Evolutionary conservation across 2,113 vertebrate species (phyloP).

Genomic region (Stegostoma tigrinum): DNA sequence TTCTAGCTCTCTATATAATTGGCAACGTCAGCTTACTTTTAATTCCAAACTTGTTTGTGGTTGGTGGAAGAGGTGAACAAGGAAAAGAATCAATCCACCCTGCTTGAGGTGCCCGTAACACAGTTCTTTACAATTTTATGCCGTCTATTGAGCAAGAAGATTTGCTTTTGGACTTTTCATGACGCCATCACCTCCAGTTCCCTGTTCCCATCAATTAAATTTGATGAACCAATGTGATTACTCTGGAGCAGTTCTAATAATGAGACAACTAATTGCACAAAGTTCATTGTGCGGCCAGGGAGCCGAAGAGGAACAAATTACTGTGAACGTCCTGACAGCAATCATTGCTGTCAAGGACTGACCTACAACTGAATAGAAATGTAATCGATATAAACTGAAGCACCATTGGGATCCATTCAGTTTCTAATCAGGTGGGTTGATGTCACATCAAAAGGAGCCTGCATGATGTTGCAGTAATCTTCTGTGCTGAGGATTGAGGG

Average conservation of each 20-base stretch:
- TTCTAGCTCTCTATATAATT: no score
- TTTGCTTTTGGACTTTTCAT: neutral
- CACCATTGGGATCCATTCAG: neutral
- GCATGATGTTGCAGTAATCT: neutral
- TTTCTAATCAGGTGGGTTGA: neutral
- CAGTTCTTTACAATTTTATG: neutral
- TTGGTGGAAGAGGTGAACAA: no score
- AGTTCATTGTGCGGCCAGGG: neutral
- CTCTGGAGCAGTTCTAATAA: neutral
- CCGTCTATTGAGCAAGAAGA: neutral
- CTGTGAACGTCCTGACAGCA: neutral
- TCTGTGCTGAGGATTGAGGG: neutral
- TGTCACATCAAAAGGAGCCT: neutral
- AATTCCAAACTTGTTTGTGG: no score
- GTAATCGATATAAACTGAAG: neutral
- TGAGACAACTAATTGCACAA: neutral
- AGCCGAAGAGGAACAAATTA: neutral
- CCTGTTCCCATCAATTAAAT: neutral
- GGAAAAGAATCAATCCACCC: no score
- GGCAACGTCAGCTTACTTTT: no score
- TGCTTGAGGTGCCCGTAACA: no score
- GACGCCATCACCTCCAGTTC: neutral
- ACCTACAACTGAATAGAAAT: neutral
- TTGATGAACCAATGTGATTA: neutral
- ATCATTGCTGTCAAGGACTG: neutral